Conservation (phyloP, 2,113 vertebrate species). For the Mustela lutreola region DNA sequence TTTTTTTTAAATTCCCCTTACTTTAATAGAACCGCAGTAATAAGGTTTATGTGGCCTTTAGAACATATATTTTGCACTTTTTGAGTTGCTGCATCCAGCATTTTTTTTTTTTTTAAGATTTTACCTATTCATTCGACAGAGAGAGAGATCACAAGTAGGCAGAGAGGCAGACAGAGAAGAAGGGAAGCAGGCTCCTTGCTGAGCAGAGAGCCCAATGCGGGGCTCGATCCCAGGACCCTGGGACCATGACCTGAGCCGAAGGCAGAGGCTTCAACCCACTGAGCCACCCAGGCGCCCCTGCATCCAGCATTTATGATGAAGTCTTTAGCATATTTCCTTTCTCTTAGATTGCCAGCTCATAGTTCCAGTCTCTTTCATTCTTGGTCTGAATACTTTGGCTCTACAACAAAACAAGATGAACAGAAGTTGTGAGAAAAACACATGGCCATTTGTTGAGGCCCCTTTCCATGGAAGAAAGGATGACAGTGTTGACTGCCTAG, state of each 20-base stretch:
- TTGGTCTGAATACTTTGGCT: background rate
- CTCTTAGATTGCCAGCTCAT: background rate
- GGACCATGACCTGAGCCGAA: no score
- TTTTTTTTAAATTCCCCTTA: background rate
- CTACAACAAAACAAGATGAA: background rate
- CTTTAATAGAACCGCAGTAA: background rate
- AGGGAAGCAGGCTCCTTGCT: no score
- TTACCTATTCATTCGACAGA: no score
- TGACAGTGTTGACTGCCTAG: background rate
- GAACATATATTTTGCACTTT: background rate
- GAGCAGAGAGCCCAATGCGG: no score
- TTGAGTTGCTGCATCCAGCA: background rate
- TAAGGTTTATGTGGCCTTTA: background rate
- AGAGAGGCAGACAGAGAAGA: no score
- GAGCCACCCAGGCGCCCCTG: background rate
- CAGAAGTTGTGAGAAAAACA: slow-evolving; percentile 15
- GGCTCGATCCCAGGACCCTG: no score
- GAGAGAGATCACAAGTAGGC: no score
- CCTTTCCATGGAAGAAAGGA: background rate
- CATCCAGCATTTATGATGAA: background rate
- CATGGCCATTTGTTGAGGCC: background rate
- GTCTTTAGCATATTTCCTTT: background rate
- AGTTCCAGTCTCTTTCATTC: background rate
- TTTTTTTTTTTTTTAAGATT: background rate
- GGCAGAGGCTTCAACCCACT: no score